Evolutionary conservation across 92 coral and sea anemone genomes (phyloP), one percentile per base, ranked within the genome.

Genomic region (Palythoa caribaeorum): DNA sequence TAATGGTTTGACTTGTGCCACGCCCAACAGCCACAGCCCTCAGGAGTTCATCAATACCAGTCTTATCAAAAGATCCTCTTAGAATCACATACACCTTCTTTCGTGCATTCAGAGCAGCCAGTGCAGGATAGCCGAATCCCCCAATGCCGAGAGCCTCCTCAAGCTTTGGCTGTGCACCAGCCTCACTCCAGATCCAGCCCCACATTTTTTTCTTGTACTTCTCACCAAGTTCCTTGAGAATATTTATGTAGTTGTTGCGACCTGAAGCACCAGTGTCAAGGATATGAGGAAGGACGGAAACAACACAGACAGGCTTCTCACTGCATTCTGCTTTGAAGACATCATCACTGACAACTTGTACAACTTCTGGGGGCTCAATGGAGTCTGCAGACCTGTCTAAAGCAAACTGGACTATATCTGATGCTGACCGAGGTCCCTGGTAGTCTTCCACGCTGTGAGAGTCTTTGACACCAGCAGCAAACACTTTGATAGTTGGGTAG

Each of bases 161-260:
- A 12, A 97, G 98, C 85, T 95, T 97, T n/a, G 86, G 48, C 68
- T 97, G 99, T 10, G 92, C 90, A 54, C 98, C 99, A 69, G 98
- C 99, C 79, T 97, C 99, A 5, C 93, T 88, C 99, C 99, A 97
- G 74, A 95, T 79, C 98, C 98, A 97, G 1, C 99, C 99, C 99
- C 99, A 97, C 86, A 84, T 36, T 16, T 91, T 92, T 69, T 90
- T 94, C 92, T 97, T 97, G 94, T 97, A 97, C 62, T 97, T 97
- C 86, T 96, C 99, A 1, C 98, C 99, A 88, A 97, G 87, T 17
- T 93, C 91, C 89, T 95, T 95, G 83, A 97, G 94, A 21, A 95
- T 90, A 1, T 83, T 68, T 38, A 97, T 80, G 77, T 97, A 97
- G 38, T 52, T 89, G 68, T 97, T 94, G 47, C 99, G 85, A n/a